A percentile compares a stretch with the other conserved stretches of the same genome.
phyloP scores from a whole-genome alignment of 2,888 invertebrate species.

The Campaea margaritaria region DNA sequence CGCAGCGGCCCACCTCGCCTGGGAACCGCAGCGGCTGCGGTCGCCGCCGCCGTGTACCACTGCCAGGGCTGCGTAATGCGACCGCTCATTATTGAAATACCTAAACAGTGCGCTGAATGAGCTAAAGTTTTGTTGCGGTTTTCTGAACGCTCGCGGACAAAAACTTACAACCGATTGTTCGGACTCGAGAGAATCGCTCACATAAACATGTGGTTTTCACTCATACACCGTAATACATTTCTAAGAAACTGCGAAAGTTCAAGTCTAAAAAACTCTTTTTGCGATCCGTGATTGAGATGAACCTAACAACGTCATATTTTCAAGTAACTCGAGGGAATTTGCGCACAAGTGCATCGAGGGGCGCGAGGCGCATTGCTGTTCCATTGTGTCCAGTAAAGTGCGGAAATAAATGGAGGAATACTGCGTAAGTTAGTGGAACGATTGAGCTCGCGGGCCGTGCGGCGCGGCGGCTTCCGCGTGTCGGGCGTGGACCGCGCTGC shows the following conservation, averaged over 20 bases:
- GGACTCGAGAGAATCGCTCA: constrained; percentile 2
- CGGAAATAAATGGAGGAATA: constrained; percentile 5
- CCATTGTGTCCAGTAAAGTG: constrained; percentile 22
- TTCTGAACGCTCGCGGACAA: constrained; percentile 9
- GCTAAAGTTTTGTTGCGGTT: constrained; percentile 21
- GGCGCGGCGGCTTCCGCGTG: constrained; percentile 5
- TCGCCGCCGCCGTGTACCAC: background rate
- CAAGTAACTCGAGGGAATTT: background rate
- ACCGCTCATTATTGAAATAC: constrained; percentile 37
- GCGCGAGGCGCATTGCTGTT: background rate
- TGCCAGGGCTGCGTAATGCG: constrained; percentile 16
- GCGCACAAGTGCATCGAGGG: background rate
- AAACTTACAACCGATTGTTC: constrained; percentile 14
- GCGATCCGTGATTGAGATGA: background rate
- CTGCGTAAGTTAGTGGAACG: constrained; percentile 6
- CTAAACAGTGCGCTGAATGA: constrained; percentile 21
- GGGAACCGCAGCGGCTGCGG: constrained; percentile 5
- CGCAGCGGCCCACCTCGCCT: background rate
- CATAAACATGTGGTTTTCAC: constrained; percentile 8
- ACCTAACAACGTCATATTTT: background rate
- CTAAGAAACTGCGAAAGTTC: background rate
- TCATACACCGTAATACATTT: background rate
- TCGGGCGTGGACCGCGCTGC: background rate
- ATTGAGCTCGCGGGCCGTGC: background rate
- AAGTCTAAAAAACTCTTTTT: background rate